Base-by-base conservation (phyloP, 1,140 invertebrate genomes). In the Scaptomyza hsui region DNA sequence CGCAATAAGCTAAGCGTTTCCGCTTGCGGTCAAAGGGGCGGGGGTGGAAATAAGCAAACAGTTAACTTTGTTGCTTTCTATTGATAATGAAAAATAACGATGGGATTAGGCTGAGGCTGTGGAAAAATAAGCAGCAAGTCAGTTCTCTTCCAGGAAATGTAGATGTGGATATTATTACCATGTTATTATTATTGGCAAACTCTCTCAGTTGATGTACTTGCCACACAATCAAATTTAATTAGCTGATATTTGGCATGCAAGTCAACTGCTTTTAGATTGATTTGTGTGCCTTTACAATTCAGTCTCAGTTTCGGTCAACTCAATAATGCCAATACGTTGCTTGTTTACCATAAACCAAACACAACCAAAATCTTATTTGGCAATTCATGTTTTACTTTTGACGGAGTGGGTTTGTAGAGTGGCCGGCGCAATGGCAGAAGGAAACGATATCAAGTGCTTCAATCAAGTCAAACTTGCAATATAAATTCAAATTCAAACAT, bases 401-500 rank as follows among this genome's bases (percentile, higher is more conserved):
- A 15, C n/a, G 53, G 39, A n/a, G 21, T 35, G 29, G 3, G 15
- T 45, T 2, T 19, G 9, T 56, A 67, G 49, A 85, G 81, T 80
- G 76, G 69, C 55, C 6, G 48, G 15, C 5, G 55, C 24, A 48
- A 24, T 60, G 63, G 53, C 63, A 81, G 82, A 86, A 85, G 81
- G 80, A 85, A 85, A 76, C 80, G 80, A 73, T 80, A 74, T 80
- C 80, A 86, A 86, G 81, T 88, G 81, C 82, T 62, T 88, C 81
- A 86, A 88, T 86, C 81, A 86, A 75, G 82, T 75, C 65, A 86
- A 88, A 88, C 82, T 88, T 86, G 81, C 81, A 81, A 86, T 86
- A 86, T 86, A 86, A 88, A 86, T 85, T 88, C 82, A 85, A 88
- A 86, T 86, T 88, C 82, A 86, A 86, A 86, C 81, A 86, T 86